Evolutionary conservation across 2,797 vertebrate genomes (phyloP).

Genomic region (Syncerus caffer): DNA sequence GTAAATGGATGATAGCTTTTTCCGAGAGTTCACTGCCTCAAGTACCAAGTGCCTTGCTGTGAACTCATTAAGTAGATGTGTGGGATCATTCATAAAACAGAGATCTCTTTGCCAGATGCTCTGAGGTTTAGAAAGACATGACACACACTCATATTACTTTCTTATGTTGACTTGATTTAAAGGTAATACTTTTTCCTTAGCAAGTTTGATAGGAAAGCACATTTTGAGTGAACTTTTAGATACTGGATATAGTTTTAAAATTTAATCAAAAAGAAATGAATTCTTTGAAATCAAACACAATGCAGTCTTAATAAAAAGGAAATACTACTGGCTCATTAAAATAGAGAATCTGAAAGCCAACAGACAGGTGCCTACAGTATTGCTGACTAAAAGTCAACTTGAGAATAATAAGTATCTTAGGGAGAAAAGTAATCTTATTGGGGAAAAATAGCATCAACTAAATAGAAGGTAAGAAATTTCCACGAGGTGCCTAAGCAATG

Average conservation of each 20-base stretch:
- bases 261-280: neutral
- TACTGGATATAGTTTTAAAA: neutral
- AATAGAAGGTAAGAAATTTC: neutral
- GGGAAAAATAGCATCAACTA: neutral
- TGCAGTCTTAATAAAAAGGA: neutral
- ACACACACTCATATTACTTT: neutral
- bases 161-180: neutral
- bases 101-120: neutral
- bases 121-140: neutral
- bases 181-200: neutral
- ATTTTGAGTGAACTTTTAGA: slow-evolving; percentile 21
- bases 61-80: neutral
- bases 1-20: neutral
- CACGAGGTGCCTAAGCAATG: neutral
- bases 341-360: neutral
- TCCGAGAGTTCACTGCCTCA: neutral
- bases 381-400: neutral
- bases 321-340: neutral
- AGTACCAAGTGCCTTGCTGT: neutral
- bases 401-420: neutral
- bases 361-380: neutral
- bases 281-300: neutral
- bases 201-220: neutral
- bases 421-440: neutral
- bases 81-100: neutral